Evolutionary conservation across 2,113 vertebrate species (phyloP), one percentile per base, ranked within the genome.

Genomic region (Tonatia bakeri): DNA sequence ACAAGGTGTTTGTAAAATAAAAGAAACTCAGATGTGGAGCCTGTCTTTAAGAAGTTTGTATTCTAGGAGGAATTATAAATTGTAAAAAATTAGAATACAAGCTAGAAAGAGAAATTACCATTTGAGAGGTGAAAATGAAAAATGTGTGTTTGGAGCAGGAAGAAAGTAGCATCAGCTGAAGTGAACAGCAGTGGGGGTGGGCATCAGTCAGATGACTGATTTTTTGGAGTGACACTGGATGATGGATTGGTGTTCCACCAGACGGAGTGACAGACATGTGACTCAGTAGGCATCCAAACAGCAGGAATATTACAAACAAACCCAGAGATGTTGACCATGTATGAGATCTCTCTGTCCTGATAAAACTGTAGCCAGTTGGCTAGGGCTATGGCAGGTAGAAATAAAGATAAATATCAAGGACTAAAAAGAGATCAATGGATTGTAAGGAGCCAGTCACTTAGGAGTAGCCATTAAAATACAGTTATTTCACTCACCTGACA

Each of bases 351-450:
- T 83, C 31, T 50, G 0, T 80, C 31, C 36, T 43, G 33, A 56
- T 67, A 70, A 14, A 75, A 75, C 19, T 93, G 4, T n/a, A 82
- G 33, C 22, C 33, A 94, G 17, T 38, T 70, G 17, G 45, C 59
- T 72, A 86, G 72, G 16, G 88, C 65, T 8, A 76, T 40, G 36
- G 12, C 15, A 19, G 28, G 22, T 24, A 85, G n/a, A 73, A 90
- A 90, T 85, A 65, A 95, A 96, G 16, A 43, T n/a, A 64, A n/a
- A 83, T 40, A 72, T 79, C 83, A 54, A 77, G 31, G 31, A 91
- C 17, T 45, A 69, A 77, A 81, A 47, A 59, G n/a, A 88, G 13
- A 28, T 16, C 17, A 77, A 13, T 64, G 38, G 28, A 4, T 84
- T 90, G 4, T 80, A 28, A 56, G 12, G 28, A 84, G 26, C 22